Evolutionary conservation across 1,140 invertebrate species (phyloP), one percentile per base, ranked within the genome.

Genomic region (Ruditapes philippinarum): DNA sequence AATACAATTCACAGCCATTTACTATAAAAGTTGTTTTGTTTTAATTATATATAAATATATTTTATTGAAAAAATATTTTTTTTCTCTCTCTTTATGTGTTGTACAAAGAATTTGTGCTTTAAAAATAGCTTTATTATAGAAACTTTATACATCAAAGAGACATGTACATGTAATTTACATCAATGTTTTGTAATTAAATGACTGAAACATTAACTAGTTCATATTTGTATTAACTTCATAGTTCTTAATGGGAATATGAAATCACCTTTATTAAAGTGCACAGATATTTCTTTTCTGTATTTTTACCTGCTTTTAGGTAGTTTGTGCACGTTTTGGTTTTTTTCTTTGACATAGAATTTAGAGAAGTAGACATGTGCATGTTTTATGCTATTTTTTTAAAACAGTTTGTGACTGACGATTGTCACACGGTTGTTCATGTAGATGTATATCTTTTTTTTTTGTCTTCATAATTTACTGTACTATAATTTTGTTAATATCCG

Each of bases 41-140:
- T 51, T 78, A 40, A 36, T 38, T 78, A 78, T 40, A 78, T 78
- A 51, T 54, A 38, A 78, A 78, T 78, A 78, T 78, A 78, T 78
- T 78, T 78, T 78, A 78, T 78, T 49, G 40, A 70, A 70, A 70
- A 11, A n/a, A n/a, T n/a, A n/a, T n/a, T n/a, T 17, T 38, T 70
- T 70, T 70, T 70, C 33, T 38, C 65, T 36, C 17, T 70, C 38
- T 38, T 38, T 70, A 70, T 70, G 36, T 70, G 65, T 70, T 40
- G 65, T 70, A 40, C 33, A 70, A 22, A 70, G 65, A 38, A 36
- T 70, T 70, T 9, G n/a, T 38, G 65, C 65, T 70, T 70, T 38
- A 38, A 70, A n/a, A 3, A 19, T 17, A 19, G 65, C 33, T 70
- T 70, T 70, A 19, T 22, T n/a, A 36, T 70, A 19, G 38, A 70